These are phyloP conservation scores for Drosophila maculinotata DNA, from an alignment of 2,888 invertebrate genomes.

Conservation along the genomic window DNA sequence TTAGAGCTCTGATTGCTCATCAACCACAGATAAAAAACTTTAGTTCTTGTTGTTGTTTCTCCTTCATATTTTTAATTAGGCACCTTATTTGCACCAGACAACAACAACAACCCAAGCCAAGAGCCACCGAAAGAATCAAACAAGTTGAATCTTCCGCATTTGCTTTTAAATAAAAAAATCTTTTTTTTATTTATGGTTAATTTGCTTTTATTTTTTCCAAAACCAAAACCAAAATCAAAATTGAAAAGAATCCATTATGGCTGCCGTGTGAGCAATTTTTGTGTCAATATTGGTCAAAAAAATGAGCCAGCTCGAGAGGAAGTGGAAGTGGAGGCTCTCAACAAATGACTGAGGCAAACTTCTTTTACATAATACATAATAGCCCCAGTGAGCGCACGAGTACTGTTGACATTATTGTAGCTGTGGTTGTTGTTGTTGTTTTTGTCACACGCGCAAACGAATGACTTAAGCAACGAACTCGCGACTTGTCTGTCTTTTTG, in stretches of 20 bases:
- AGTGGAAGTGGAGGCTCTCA: conserved; percentile 15
- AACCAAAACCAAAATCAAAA: conserved; percentile 11
- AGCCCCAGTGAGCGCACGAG: conserved; percentile 1
- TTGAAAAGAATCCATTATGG: conserved; percentile 25
- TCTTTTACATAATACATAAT: conserved; percentile 59
- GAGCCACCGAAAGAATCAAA: conserved; percentile 19
- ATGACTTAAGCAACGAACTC: conserved; percentile 66
- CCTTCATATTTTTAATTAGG: conserved; percentile 61
- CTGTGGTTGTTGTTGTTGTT: conserved; percentile 17
- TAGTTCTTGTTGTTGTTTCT: conserved; percentile 16
- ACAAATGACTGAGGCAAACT: conserved; percentile 52
- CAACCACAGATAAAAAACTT: conserved; percentile 14
- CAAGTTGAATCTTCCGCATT: conserved; percentile 70
- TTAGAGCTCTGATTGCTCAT: conserved; percentile 55
- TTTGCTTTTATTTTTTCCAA: conserved; percentile 62
- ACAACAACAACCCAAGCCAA: conserved; percentile 18
- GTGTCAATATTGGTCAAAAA: conserved; percentile 49
- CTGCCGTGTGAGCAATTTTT: conserved; percentile 31
- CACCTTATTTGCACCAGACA: conserved; percentile 69
- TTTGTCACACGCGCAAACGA: conserved; percentile 62
- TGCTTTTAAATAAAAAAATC: conserved; percentile 37
- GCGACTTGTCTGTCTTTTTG: conserved; percentile 23
- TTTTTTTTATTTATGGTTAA: conserved; percentile 33
- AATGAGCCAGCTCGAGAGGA: conserved; percentile 24
- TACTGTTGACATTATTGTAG: conserved; percentile 43